Percentiles rank a stretch among this genome's conserved stretches.
Conservation (phyloP, 2,888 invertebrate species). For the Stenolophus ochropezus region DNA sequence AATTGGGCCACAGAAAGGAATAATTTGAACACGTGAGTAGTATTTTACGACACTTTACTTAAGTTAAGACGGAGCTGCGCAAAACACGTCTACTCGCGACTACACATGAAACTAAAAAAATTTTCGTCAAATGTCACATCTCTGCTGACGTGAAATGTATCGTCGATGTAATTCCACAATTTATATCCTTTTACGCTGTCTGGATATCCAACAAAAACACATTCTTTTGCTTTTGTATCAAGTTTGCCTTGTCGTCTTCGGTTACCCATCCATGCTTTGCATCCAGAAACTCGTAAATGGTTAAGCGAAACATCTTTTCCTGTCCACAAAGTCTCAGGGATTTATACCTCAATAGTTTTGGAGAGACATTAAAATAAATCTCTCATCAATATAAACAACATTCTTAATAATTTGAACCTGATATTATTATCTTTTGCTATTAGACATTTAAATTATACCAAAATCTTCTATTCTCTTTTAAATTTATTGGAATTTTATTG, state of each 20-base stretch:
- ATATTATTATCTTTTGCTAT: no score
- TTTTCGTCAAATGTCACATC: background rate
- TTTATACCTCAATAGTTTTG: background rate
- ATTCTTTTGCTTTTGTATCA: background rate
- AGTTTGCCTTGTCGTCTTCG: background rate
- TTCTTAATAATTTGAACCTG: no score
- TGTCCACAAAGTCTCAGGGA: slow-evolving; percentile 17
- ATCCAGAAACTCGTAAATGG: slow-evolving; percentile 9
- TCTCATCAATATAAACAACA: no score
- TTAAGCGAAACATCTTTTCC: background rate
- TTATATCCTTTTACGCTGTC: slow-evolving; percentile 21
- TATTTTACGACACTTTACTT: no score
- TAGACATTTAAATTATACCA: no score
- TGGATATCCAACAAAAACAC: slow-evolving; percentile 2
- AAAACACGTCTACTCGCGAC: no score
- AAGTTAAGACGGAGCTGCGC: no score
- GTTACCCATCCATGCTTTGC: background rate
- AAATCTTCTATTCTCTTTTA: no score
- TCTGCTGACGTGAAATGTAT: background rate
- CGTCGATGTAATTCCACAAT: background rate
- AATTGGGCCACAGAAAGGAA: no score
- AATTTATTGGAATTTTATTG: no score
- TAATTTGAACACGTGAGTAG: no score
- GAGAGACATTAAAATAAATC: slow-evolving; percentile 12
- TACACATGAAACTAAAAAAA: no score